Base-by-base conservation (phyloP, 2,113 vertebrate species). In the Pseudorasbora parva region DNA sequence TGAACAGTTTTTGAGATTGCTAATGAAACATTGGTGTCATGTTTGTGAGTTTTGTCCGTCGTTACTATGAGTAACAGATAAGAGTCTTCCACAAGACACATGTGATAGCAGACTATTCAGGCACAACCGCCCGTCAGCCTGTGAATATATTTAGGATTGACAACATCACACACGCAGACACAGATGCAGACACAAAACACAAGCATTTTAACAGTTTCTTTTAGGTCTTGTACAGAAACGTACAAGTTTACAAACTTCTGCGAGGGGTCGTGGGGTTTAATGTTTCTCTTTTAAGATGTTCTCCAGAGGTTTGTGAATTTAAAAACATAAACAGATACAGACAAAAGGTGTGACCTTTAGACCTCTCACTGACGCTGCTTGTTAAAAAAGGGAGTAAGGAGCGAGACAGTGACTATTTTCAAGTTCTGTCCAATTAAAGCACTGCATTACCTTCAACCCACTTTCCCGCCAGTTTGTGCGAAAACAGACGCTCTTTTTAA, bases 1-100 rank as follows among this genome's bases (percentile, higher is more conserved):
- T 95, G 94, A 95, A 95, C 93, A 93, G 95, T 92, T 92, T 94
- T 94, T 92, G 92, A 91, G 57, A 49, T 78, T 75, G 59, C n/a
- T 57, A 21, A 81, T 86, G 84, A 87, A 86, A 87, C 90, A 86
- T 89, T 89, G 82, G 82, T 94, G 92, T 88, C 88, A 95, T 93
- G 89, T 89, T 81, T 85, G 80, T 84, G 49, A 86, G 75, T 89
- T 88, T 59, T 86, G 85, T 85, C 62, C 69, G 33, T 9, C 10
- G 68, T 79, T 78, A 78, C 62, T 71, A 43, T 47, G 64, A 84
- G 79, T 81, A 84, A 83, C 71, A 23, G 25, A 25, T n/a, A 2
- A 81, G 88, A 89, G 87, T 94, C 94, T 95, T 94, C 92, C 93
- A 89, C 86, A 78, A 71, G 66, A 88, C 76, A 75, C 71, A 85